These are phyloP conservation scores for Parazoanthus darwini DNA, from an alignment of 92 coral and sea anemone genomes.

Conservation along the genomic window DNA sequence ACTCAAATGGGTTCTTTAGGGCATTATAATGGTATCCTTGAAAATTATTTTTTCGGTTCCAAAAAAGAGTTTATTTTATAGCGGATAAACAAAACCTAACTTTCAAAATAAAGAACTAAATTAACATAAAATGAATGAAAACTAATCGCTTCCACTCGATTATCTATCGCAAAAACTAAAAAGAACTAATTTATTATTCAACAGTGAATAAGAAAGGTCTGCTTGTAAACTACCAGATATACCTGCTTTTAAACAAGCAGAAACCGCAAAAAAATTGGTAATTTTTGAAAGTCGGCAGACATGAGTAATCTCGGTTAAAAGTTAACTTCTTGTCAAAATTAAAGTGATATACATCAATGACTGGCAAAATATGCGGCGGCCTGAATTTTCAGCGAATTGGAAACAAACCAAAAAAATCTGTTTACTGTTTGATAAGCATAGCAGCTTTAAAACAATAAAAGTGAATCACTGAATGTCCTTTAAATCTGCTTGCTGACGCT, in stretches of 20 bases:
- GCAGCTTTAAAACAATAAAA: neutral
- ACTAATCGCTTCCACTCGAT: neutral
- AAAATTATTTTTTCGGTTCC: neutral
- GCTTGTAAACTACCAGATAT: neutral
- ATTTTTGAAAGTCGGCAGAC: neutral
- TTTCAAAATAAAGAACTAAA: neutral
- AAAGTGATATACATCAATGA: neutral
- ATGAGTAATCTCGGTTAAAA: neutral
- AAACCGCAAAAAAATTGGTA: neutral
- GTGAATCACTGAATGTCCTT: neutral
- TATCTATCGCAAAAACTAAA: neutral
- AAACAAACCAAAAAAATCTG: neutral
- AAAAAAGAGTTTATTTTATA: neutral
- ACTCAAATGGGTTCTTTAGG: neutral
- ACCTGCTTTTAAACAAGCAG: neutral
- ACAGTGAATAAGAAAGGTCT: neutral
- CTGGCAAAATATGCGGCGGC: neutral
- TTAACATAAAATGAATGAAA: neutral
- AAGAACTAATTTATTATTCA: neutral
- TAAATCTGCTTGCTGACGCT: neutral
- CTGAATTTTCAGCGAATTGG: neutral
- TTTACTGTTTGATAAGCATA: neutral
- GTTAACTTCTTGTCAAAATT: neutral
- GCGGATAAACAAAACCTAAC: neutral
- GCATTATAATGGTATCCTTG: constrained; percentile 2